These are phyloP conservation scores for Protophormia terraenovae DNA, from an alignment of 2,888 invertebrate genomes.

Conservation along the genomic window DNA sequence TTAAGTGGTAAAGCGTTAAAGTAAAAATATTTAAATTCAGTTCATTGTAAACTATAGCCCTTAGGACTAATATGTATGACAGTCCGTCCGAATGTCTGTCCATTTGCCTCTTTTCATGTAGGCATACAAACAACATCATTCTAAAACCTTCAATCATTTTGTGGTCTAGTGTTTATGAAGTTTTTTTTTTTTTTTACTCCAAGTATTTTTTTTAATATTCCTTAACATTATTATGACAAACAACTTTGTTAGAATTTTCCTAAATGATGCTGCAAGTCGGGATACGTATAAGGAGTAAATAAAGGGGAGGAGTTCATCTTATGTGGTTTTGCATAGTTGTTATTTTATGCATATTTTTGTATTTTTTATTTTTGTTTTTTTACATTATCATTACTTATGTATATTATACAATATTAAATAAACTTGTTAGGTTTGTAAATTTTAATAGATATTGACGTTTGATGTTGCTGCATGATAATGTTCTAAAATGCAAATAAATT, in stretches of 20 bases:
- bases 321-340: slow-evolving; percentile 43
- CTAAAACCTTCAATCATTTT: slow-evolving; percentile 58
- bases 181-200: background rate
- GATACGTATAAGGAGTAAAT: background rate
- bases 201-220: background rate
- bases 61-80: slow-evolving; percentile 16
- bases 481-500: slow-evolving; percentile 59
- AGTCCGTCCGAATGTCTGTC: background rate
- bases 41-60: slow-evolving; percentile 36
- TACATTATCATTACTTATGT: slow-evolving; percentile 28
- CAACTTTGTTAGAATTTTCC: slow-evolving; percentile 51
- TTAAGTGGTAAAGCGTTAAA: slow-evolving; percentile 59
- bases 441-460: slow-evolving; percentile 67
- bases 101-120: background rate
- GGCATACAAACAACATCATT: slow-evolving; percentile 45
- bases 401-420: slow-evolving; percentile 62
- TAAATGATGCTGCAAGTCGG: background rate
- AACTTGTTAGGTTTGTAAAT: slow-evolving; percentile 67
- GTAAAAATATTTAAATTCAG: slow-evolving; percentile 48
- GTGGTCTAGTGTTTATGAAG: slow-evolving; percentile 48
- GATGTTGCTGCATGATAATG: slow-evolving; percentile 62
- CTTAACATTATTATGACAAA: slow-evolving; percentile 18
- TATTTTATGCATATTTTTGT: slow-evolving; percentile 26
- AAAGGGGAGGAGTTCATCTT: slow-evolving; percentile 45
- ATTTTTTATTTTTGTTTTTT: slow-evolving; percentile 32